These are phyloP conservation scores for Sussaba pulchella DNA, from an alignment of 2,888 invertebrate genomes.

Conservation along the genomic window DNA sequence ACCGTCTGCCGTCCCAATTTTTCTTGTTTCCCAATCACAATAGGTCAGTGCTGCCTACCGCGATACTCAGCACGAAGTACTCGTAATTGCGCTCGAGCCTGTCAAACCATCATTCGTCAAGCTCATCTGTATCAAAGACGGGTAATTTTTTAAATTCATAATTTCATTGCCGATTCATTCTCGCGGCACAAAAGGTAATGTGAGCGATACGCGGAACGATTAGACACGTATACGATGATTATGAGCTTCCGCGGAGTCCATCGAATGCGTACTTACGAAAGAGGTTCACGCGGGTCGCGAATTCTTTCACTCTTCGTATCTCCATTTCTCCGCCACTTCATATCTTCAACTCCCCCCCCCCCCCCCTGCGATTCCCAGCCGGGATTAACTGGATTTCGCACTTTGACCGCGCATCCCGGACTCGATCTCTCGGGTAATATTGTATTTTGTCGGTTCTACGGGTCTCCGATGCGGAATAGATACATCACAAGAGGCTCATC, in stretches of 20 bases:
- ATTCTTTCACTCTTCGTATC: slow-evolving; percentile 23
- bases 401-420: slow-evolving; percentile 71
- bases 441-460: slow-evolving; percentile 5
- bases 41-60: not conserved
- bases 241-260: slow-evolving; percentile 33
- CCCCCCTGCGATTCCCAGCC: slow-evolving; percentile 54
- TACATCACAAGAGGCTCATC: not conserved
- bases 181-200: slow-evolving; percentile 1
- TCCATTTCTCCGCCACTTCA: slow-evolving; percentile 27
- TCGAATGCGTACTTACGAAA: slow-evolving; percentile 27
- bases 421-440: slow-evolving; percentile 9
- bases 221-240: slow-evolving; percentile 12
- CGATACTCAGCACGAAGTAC: not conserved
- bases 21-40: not conserved
- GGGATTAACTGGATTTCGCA: slow-evolving; percentile 73
- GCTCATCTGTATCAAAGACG: too few relatives aligned
- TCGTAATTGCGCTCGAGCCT: not conserved
- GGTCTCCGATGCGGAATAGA: slow-evolving; percentile 25
- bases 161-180: not conserved
- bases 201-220: slow-evolving; percentile 27
- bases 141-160: not conserved
- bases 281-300: slow-evolving; percentile 15
- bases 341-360: slow-evolving; percentile 29
- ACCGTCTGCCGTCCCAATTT: not conserved
- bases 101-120: slow-evolving; percentile 12